Percentiles rank a stretch among this genome's conserved stretches.
phyloP scores from a whole-genome alignment of 30 jellyfish, hydroid and myxozoan genomes.

The Turritopsis rubra region DNA sequence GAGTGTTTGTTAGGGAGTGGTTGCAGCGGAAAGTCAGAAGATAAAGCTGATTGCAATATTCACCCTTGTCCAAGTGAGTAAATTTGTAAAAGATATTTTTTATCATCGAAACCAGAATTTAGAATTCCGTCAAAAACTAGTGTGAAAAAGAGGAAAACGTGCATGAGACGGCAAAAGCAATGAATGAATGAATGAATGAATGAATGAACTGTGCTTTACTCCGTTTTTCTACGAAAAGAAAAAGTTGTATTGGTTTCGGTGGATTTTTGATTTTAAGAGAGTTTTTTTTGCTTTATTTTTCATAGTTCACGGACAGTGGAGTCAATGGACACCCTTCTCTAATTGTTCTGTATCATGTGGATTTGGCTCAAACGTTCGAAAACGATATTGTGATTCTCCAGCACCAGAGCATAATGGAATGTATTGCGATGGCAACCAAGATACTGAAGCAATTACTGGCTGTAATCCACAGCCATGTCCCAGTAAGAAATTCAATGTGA shows the following conservation, averaged over 20 bases:
- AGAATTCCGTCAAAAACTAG: too few relatives aligned
- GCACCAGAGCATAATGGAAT: background rate
- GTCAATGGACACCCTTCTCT: background rate
- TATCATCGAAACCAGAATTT: too few relatives aligned
- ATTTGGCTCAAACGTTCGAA: background rate
- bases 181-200: too few relatives aligned
- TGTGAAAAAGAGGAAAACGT: too few relatives aligned
- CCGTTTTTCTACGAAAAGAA: too few relatives aligned
- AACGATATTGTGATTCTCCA: slow-evolving; percentile 2
- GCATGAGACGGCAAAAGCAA: too few relatives aligned
- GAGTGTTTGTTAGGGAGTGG: background rate
- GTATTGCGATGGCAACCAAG: background rate
- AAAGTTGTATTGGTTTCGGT: too few relatives aligned
- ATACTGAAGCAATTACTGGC: slow-evolving; percentile 3
- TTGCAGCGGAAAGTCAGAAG: background rate
- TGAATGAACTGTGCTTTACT: too few relatives aligned
- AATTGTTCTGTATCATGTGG: slow-evolving; percentile 7
- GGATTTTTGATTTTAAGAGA: too few relatives aligned
- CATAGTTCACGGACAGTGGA: slow-evolving; percentile 15
- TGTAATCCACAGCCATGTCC: slow-evolving; percentile 16
- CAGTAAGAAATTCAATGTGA: background rate
- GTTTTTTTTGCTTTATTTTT: too few relatives aligned
- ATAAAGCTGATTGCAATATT: background rate
- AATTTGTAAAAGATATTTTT: too few relatives aligned
- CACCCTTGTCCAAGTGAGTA: slow-evolving; percentile 12